These are phyloP conservation scores for Rhadina sibilatrix DNA, from an alignment of 2,113 vertebrate species.

Conservation along the genomic window DNA sequence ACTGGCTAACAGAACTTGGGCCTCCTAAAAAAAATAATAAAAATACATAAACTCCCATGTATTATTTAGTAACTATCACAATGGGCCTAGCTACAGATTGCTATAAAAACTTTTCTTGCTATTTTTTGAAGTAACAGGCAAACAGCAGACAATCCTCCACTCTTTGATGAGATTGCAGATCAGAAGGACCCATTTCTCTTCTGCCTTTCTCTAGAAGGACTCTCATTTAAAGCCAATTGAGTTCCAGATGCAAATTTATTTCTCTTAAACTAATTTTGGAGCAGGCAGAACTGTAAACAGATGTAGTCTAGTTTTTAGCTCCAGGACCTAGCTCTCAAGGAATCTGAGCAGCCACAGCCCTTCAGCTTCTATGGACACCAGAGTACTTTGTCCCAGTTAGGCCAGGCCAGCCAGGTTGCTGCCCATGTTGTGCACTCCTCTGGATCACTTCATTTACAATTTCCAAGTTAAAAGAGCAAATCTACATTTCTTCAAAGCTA, in stretches of 20 bases:
- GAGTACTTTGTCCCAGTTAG: not conserved
- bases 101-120: not conserved
- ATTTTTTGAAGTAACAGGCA: not conserved
- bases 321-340: not conserved
- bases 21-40: not conserved
- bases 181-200: not conserved
- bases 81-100: not conserved
- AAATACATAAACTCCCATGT: not conserved
- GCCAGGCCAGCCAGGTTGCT: not conserved
- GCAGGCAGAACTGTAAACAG: not conserved
- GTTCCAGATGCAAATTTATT: not conserved
- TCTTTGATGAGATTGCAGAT: not conserved
- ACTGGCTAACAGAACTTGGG: not conserved
- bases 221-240: not conserved
- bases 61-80: constrained; percentile 35
- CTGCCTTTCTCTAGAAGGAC: not conserved
- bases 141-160: not conserved
- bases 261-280: not conserved
- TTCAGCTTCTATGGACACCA: not conserved
- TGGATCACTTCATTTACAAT: not conserved
- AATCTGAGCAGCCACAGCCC: not conserved
- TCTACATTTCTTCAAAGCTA: not conserved
- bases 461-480: not conserved
- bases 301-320: not conserved
- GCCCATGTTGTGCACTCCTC: not conserved